Base-by-base conservation (phyloP, 2,888 invertebrate genomes). In the Scaptodrosophila latifasciaeformis region DNA sequence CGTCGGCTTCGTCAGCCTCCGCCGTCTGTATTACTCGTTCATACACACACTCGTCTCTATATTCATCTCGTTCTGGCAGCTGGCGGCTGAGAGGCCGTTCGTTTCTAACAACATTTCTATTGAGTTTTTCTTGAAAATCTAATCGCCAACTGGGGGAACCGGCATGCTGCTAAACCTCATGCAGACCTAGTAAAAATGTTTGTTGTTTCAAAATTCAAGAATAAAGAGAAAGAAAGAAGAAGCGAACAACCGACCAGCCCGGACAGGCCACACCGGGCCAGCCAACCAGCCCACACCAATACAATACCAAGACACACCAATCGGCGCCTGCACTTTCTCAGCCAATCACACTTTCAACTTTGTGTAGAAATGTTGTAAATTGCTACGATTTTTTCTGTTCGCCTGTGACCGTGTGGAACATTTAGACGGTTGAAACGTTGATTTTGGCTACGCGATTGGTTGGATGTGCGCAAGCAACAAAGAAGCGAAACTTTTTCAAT, bases 151-250 rank as follows among this genome's bases (percentile, higher is more conserved):
- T 55, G 30, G 37, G 60, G 54, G 45, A 17, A 45, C 27, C 39
- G 51, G 65, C 65, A 72, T 67, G 78, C 68, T 63, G 67, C 82
- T 77, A 66, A 65, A 65, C 65, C 67, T 83, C 75, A 84, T 85
- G 85, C 69, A 78, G 81, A 71, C 85, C 86, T 85, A 82, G 75
- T 85, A 84, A 70, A 82, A 85, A 86, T 85, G 86, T 85, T 85
- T 86, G 86, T 85, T 85, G 84, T 83, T 74, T 67, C 74, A 82
- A n/a, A 83, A 79, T 84, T 78, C 82, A 84, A 83, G 81, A 81
- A 70, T 62, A 60, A 70, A 72, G 68, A 60, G 67, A 67, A 67
- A 62, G 74, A 72, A 74, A 76, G 72, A 70, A 69, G 70, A 70
- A 67, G 79, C 67, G n/a, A n/a, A n/a, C n/a, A n/a, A n/a, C n/a